Evolutionary conservation across 1,140 invertebrate genomes (phyloP), one percentile per base, ranked within the genome.

Genomic region (Zaprionus taronus): DNA sequence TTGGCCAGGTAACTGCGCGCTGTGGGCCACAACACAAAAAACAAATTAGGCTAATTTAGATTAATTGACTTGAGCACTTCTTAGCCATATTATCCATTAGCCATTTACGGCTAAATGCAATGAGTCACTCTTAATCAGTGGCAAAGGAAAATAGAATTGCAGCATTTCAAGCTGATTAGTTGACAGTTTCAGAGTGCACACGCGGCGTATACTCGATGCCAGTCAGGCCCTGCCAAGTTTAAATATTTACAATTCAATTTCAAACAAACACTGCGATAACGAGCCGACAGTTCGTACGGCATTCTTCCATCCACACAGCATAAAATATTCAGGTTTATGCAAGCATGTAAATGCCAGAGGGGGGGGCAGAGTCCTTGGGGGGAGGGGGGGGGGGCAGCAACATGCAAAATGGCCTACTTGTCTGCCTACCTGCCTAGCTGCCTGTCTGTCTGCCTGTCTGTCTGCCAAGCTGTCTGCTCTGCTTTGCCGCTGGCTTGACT

Each of bases 191-290:
- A 57, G 62, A 58, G 69, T 49, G 69, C 49, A 60, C 36, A 58
- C 44, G 20, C 55, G 26, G 47, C 60, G 70, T 44, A 38, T 61
- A 61, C 56, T 61, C 24, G n/a, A 60, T 61, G 67, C 3, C n/a
- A 3, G 12, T 49, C n/a, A 3, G 12, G 55, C 6, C 28, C 7
- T 31, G 28, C 28, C 60, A 53, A 9, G 77, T 63, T 87, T 69
- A 87, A 86, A 86, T 86, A 87, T 87, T 87, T 84, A 89, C 84
- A 81, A 87, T 87, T 89, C 73, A 80, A 87, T 87, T 89, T 78
- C 64, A 51, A 51, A 81, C 69, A 81, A 75, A 67, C 78, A 73
- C 80, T 83, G 83, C 69, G 84, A 89, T 87, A 87, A 87, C 83
- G 80, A 87, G 83, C 51, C 72, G 72, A 72, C 76, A 83, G 83